A percentile compares a stretch with the other conserved stretches of the same genome.
Evolutionary conservation across 2,113 vertebrate species (phyloP).

Genomic region (Gambusia holbrooki): DNA sequence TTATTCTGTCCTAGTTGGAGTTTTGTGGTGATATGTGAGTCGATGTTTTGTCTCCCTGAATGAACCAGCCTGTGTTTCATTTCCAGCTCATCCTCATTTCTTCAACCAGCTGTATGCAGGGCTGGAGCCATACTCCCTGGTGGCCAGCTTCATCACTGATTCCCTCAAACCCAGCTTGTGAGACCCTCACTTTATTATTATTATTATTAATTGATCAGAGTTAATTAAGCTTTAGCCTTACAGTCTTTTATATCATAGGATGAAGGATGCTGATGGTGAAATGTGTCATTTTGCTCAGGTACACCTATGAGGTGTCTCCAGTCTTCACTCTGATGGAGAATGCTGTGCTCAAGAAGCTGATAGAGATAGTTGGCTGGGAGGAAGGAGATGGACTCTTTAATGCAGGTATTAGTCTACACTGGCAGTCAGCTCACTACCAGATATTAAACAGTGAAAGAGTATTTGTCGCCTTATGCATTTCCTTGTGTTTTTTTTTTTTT

Average conservation of each 20-base stretch:
- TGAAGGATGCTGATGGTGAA: background rate
- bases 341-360: constrained; percentile 87
- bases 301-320: constrained; percentile 89
- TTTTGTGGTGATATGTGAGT: background rate
- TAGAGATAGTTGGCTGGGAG: constrained; percentile 86
- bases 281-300: constrained; percentile 73
- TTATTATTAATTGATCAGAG: no score
- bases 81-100: constrained; percentile 85
- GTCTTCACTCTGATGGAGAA: constrained; percentile 89
- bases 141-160: constrained; percentile 86
- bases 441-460: background rate
- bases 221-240: background rate
- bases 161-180: constrained; percentile 88
- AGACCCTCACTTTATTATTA: constrained; percentile 57
- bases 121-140: constrained; percentile 86
- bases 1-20: background rate
- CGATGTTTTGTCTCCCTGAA: background rate
- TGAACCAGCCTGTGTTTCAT: background rate
- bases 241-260: background rate
- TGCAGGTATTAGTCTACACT: constrained; percentile 76
- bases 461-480: no score
- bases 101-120: constrained; percentile 90
- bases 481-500: no score
- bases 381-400: constrained; percentile 91
- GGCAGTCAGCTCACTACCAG: no score